Evolutionary conservation across 1,140 invertebrate species (phyloP).

Genomic region (Temnothorax nylanderi): DNA sequence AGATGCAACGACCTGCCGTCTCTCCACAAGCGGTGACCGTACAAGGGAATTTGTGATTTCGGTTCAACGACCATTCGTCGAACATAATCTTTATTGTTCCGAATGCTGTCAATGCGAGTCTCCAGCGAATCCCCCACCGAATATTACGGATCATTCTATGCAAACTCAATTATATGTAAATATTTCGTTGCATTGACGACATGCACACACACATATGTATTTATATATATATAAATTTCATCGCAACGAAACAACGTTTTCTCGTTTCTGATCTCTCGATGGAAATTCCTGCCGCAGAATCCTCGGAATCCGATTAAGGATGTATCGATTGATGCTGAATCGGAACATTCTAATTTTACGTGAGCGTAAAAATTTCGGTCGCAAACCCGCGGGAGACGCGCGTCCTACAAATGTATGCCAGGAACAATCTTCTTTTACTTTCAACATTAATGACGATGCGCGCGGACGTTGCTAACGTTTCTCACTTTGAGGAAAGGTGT

Average conservation of each 20-base stretch:
- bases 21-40: neutral
- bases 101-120: slow-evolving; percentile 1
- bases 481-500: slow-evolving; percentile 39
- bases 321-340: neutral
- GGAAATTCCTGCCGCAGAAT: neutral
- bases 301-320: neutral
- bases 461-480: neutral
- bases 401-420: neutral
- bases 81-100: slow-evolving; percentile 47
- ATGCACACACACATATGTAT: neutral
- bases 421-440: slow-evolving; percentile 26
- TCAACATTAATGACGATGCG: slow-evolving; percentile 43
- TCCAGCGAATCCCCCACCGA: neutral
- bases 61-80: slow-evolving; percentile 34
- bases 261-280: neutral
- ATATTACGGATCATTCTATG: neutral
- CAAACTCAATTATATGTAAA: slow-evolving; percentile 36
- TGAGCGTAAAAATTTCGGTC: neutral
- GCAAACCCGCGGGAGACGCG: neutral
- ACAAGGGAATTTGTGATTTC: slow-evolving; percentile 42
- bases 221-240: neutral
- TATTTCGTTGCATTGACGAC: neutral
- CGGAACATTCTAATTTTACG: slow-evolving; percentile 16
- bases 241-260: neutral
- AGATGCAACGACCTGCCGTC: slow-evolving; percentile 33